phyloP scores from a whole-genome alignment of 2,888 invertebrate genomes.

The Fragum sueziense region DNA sequence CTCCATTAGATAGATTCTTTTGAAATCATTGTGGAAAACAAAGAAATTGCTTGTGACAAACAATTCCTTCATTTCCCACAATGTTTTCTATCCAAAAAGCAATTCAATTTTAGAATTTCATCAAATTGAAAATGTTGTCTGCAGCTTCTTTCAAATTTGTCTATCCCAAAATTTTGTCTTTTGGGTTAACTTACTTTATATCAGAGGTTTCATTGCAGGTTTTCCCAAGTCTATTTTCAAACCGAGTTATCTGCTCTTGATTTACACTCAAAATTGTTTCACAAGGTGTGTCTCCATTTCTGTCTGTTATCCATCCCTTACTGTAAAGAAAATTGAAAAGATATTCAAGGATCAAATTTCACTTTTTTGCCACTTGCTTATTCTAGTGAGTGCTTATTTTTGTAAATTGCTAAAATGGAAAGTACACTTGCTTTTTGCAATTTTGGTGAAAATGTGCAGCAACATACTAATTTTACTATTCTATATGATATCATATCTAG shows the following conservation, averaged over 20 bases:
- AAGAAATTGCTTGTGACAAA: neutral
- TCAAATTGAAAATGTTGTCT: too few species aligned
- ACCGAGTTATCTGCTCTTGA: neutral
- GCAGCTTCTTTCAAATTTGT: too few species aligned
- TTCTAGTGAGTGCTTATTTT: too few species aligned
- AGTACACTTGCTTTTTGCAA: neutral
- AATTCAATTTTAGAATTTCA: too few species aligned
- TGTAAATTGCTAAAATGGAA: neutral
- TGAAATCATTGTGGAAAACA: too few species aligned
- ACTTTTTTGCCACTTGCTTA: too few species aligned
- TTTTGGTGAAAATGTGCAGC: neutral
- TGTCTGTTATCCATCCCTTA: neutral
- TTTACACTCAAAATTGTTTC: neutral
- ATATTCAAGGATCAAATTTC: too few species aligned
- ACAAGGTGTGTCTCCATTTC: neutral
- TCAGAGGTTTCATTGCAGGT: constrained; percentile 8
- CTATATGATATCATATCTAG: too few species aligned
- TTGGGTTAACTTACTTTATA: neutral
- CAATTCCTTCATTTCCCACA: neutral
- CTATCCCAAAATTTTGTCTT: too few species aligned
- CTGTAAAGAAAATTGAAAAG: neutral
- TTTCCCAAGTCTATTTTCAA: neutral
- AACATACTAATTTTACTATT: neutral
- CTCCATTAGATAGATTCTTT: too few species aligned
- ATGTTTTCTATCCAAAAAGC: constrained; percentile 13